A percentile compares a stretch with the other conserved stretches of the same genome.
Evolutionary conservation across 1,140 invertebrate genomes (phyloP).

Genomic region (Caenorhabditis tropicalis): DNA sequence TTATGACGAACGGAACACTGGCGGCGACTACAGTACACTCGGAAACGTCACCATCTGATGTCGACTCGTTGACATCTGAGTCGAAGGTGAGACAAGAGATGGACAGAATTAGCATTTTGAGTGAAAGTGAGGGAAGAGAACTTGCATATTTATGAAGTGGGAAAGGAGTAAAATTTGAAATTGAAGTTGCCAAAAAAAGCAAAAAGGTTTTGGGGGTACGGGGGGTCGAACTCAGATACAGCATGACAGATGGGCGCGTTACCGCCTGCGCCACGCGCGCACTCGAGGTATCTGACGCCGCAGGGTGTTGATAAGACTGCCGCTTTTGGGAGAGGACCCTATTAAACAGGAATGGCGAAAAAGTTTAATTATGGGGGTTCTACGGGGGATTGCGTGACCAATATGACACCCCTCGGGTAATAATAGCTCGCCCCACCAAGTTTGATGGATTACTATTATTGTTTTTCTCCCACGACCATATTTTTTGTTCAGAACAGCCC

Average conservation of each 20-base stretch:
- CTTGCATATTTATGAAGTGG: conserved; percentile 35
- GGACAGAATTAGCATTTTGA: conserved; percentile 23
- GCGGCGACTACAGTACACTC: not conserved
- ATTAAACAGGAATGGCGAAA: not conserved
- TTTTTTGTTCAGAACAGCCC: no score
- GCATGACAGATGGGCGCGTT: no score
- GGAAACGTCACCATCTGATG: conserved; percentile 24
- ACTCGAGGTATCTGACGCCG: no score
- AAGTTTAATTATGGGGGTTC: conserved; percentile 19
- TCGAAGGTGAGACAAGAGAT: not conserved
- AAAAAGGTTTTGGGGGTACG: not conserved
- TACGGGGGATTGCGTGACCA: conserved; percentile 38
- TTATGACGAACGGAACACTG: not conserved
- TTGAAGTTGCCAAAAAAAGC: not conserved
- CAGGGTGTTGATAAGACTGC: no score
- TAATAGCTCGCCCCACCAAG: not conserved
- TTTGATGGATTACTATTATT: conserved; percentile 45
- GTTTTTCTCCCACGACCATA: not conserved
- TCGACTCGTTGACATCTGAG: conserved; percentile 23
- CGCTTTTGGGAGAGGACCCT: no score
- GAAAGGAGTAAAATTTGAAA: not conserved
- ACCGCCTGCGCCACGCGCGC: no score
- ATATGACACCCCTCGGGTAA: not conserved
- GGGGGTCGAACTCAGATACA: not conserved
- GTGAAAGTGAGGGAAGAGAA: not conserved